Base-by-base conservation (phyloP, 1,140 invertebrate species). In the Plutomurus gul region DNA sequence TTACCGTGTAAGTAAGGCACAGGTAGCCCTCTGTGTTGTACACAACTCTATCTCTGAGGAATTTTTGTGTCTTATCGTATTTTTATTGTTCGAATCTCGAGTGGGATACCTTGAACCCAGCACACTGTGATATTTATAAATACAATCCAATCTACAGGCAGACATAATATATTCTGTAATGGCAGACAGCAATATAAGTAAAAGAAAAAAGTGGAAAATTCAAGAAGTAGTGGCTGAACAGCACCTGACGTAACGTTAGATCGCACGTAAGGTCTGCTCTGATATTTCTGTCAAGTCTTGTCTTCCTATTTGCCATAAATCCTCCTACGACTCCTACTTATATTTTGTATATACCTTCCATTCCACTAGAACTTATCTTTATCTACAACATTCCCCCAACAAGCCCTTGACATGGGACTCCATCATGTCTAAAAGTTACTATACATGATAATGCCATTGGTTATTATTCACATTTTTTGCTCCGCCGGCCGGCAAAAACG, bases 251-350 rank as follows among this genome's bases (percentile, higher is more conserved):
- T n/a, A n/a, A n/a, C n/a, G n/a, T n/a, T n/a, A 51, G 20, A 65
- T n/a, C 36, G 18, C 11, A 36, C 30, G n/a, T 65, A 65, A 65
- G 56, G 25, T 65, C 27, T n/a, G n/a, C n/a, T n/a, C n/a, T 65
- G 56, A 65, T 33, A 30, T 27, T 27, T 65, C 56, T 65, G 56
- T 65, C 56, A 65, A 33, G 56, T 16, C 56, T 36, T 36, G 30
- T 65, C 56, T 65, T 65, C 56, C 56, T 65, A 65, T 65, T 65
- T 36, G 30, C 56, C 56, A 65, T 65, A 65, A 65, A 65, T 65
- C 56, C 56, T 65, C 56, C 56, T 65, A 65, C 27, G 56, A 65
- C n/a, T n/a, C n/a, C n/a, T n/a, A n/a, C n/a, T n/a, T n/a, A n/a
- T n/a, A n/a, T n/a, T n/a, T n/a, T n/a, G n/a, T n/a, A n/a, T n/a